These are phyloP conservation scores for Euleptes europaea DNA, from an alignment of 2,113 vertebrate genomes.

Conservation along the genomic window DNA sequence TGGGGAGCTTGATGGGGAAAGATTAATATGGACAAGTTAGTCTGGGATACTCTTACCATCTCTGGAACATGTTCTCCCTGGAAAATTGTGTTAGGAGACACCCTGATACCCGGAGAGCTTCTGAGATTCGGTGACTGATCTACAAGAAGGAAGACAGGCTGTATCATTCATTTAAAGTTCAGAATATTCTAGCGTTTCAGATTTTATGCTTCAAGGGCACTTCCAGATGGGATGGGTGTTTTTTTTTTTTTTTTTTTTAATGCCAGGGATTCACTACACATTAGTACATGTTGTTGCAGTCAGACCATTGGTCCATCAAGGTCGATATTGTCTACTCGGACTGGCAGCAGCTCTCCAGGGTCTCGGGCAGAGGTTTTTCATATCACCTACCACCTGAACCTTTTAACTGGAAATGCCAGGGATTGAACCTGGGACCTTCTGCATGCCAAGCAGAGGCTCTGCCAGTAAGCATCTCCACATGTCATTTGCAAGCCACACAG, in stretches of 20 bases:
- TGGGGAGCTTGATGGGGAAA: not conserved
- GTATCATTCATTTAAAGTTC: not conserved
- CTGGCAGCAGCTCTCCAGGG: too few relatives aligned
- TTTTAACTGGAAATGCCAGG: too few relatives aligned
- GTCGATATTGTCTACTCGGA: too few relatives aligned
- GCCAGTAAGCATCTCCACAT: too few relatives aligned
- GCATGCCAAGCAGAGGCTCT: too few relatives aligned
- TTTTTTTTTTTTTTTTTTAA: not conserved
- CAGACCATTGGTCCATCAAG: too few relatives aligned
- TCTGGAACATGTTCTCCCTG: conserved; percentile 63
- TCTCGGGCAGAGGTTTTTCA: too few relatives aligned
- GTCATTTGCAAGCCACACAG: too few relatives aligned
- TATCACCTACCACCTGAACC: too few relatives aligned
- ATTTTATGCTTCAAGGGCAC: not conserved
- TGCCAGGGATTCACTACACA: not conserved
- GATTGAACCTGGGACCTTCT: too few relatives aligned
- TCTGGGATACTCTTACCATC: conserved; percentile 52
- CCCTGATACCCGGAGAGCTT: conserved; percentile 56
- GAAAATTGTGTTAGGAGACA: conserved; percentile 49
- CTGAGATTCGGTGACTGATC: conserved; percentile 53
- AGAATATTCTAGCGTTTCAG: not conserved
- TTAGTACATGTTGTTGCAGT: not conserved
- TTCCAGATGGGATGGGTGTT: not conserved
- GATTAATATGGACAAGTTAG: not conserved
- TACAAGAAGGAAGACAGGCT: conserved; percentile 32